phyloP scores from a whole-genome alignment of 2,888 invertebrate species.

The Apeira syringaria region DNA sequence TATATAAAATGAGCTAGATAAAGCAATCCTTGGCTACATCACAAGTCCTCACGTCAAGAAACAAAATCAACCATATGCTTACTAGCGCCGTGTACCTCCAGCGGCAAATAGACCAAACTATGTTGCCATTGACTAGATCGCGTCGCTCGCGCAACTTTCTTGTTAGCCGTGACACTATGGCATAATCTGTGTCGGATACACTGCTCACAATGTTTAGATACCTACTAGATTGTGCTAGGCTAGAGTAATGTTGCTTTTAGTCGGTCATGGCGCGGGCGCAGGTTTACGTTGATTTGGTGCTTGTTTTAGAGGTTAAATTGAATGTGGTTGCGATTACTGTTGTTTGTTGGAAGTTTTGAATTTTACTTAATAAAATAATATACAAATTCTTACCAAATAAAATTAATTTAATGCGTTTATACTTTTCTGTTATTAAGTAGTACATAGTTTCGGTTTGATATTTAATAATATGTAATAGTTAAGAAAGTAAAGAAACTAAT shows the following conservation, averaged over 20 bases:
- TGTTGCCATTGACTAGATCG: conserved; percentile 16
- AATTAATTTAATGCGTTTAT: too few species aligned
- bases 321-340: not conserved
- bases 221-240: conserved; percentile 1
- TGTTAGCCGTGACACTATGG: conserved; percentile 3
- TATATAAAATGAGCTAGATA: too few species aligned
- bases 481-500: too few species aligned
- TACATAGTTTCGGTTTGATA: too few species aligned
- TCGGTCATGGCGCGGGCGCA: conserved; percentile 2
- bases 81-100: conserved; percentile 10
- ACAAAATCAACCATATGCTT: not conserved
- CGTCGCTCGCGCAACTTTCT: conserved; percentile 15
- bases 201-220: conserved; percentile 11
- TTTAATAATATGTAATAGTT: too few species aligned
- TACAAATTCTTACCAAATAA: too few species aligned
- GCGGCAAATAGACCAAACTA: conserved; percentile 6
- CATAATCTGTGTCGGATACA: conserved; percentile 7
- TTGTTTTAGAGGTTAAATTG: not conserved
- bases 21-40: too few species aligned
- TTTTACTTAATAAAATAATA: too few species aligned
- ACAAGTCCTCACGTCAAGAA: too few species aligned
- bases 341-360: too few species aligned
- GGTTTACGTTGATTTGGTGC: not conserved
- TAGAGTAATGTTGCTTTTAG: conserved; percentile 1
- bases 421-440: too few species aligned